Percentiles rank a stretch among this genome's conserved stretches.
These are phyloP conservation scores for Litocranius walleri DNA, from an alignment of 2,113 vertebrate genomes.

Conservation along the genomic window DNA sequence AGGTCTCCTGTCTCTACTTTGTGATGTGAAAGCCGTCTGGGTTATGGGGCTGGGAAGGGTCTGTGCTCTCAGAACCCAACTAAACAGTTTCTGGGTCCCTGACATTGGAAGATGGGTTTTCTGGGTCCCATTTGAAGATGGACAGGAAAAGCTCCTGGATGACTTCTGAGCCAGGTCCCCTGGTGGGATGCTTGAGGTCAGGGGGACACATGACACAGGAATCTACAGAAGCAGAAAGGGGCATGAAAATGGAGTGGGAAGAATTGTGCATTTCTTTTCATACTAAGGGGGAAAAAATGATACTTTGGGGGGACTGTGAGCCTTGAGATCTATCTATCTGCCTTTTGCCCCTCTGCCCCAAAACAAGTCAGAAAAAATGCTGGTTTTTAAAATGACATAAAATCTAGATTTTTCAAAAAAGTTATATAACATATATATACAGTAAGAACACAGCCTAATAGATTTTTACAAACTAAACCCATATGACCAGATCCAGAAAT, in stretches of 20 bases:
- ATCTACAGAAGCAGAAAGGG: neutral
- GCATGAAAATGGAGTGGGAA: neutral
- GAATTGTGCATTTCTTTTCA: neutral
- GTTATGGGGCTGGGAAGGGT: neutral
- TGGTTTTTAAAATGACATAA: constrained; percentile 6
- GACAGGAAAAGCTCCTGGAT: neutral
- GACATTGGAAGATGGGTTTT: no score
- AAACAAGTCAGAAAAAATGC: neutral
- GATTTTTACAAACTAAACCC: neutral
- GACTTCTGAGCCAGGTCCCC: neutral
- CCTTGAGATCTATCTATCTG: neutral
- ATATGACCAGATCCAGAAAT: neutral
- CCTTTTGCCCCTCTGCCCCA: neutral
- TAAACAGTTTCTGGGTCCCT: neutral
- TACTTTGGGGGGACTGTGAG: neutral
- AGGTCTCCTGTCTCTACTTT: neutral
- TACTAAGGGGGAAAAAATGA: neutral
- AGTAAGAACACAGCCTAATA: neutral
- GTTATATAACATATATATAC: neutral
- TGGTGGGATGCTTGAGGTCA: no score
- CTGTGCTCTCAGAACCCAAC: neutral
- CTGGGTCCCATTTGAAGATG: neutral
- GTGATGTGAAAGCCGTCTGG: neutral
- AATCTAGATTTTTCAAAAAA: neutral
- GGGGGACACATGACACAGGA: neutral